Evolutionary conservation across 2,113 vertebrate genomes (phyloP).

Genomic region (Odontophorus gujanensis): DNA sequence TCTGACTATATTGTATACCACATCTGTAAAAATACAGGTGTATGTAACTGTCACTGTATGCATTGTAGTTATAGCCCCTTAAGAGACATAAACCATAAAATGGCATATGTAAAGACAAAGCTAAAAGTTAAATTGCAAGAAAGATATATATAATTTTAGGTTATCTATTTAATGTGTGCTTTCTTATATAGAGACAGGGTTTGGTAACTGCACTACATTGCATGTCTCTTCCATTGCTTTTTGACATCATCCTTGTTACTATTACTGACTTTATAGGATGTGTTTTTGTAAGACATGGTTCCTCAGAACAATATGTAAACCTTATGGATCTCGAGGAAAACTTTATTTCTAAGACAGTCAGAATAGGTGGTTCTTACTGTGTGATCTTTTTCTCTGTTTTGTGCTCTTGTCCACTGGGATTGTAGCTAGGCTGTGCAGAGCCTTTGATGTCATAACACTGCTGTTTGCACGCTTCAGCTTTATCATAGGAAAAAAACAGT

Average conservation of each 20-base stretch:
- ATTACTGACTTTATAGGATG: neutral
- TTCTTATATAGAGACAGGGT: neutral
- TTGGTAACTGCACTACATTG: neutral
- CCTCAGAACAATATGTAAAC: neutral
- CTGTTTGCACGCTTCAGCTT: neutral
- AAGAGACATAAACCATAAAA: neutral
- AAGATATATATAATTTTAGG: neutral
- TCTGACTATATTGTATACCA: too few relatives aligned
- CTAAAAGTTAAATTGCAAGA: neutral
- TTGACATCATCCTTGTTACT: neutral
- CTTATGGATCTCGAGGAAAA: neutral
- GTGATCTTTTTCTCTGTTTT: neutral
- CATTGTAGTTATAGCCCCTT: neutral
- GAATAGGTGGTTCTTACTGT: neutral
- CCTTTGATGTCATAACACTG: neutral
- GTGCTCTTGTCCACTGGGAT: neutral
- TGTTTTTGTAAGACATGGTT: neutral
- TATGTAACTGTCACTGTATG: accelerated
- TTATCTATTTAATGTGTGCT: neutral
- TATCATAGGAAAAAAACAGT: neutral
- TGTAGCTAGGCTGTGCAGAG: neutral
- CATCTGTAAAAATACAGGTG: neutral
- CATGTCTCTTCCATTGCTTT: neutral
- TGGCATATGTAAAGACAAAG: neutral
- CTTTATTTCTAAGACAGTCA: neutral